A percentile compares a stretch with the other conserved stretches of the same genome.
Conservation (phyloP, 2,113 vertebrate species). For the Thermophis baileyi region DNA sequence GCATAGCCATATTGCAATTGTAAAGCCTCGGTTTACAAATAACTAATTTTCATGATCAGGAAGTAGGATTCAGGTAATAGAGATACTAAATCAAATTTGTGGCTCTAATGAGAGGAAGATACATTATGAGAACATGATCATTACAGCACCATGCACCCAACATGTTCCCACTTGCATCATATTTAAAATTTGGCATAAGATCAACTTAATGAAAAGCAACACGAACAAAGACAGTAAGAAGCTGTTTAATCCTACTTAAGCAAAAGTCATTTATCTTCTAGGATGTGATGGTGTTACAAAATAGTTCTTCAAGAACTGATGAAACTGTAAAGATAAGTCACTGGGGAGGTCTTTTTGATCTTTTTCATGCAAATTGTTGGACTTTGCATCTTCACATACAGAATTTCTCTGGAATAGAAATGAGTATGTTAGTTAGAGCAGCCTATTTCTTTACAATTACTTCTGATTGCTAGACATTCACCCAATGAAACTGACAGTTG, state of each 20-base stretch:
- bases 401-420: not conserved
- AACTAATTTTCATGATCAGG: not conserved
- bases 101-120: not conserved
- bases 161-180: not conserved
- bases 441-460: not conserved
- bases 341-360: not conserved
- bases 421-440: not conserved
- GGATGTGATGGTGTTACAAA: not conserved
- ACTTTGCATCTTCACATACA: not conserved
- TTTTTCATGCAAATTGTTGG: not conserved
- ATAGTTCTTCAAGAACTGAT: not conserved
- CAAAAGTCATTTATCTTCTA: not conserved
- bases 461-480: not conserved
- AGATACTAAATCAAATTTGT: not conserved
- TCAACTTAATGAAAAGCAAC: not conserved
- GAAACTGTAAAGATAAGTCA: not conserved
- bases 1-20: accelerated
- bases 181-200: not conserved
- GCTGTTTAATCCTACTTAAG: not conserved
- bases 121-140: not conserved
- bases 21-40: accelerated
- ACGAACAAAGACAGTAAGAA: not conserved
- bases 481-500: not conserved
- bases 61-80: not conserved
- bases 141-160: not conserved